These are phyloP conservation scores for Struthidea cinerea DNA, from an alignment of 2,113 vertebrate genomes.

Conservation along the genomic window DNA sequence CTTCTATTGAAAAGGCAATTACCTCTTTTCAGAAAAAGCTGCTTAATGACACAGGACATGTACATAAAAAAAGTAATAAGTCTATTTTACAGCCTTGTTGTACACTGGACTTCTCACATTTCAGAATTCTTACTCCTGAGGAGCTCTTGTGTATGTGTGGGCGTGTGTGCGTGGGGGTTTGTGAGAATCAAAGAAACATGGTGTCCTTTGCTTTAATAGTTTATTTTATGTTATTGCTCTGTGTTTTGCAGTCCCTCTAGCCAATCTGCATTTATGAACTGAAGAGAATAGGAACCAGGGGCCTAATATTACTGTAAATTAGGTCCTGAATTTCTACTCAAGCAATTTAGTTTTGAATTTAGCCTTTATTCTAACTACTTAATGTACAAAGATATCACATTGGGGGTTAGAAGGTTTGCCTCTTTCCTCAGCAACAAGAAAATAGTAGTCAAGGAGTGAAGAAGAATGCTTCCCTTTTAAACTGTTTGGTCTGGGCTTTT, in stretches of 20 bases:
- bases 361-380: slow-evolving; percentile 56
- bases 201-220: slow-evolving; percentile 60
- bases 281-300: slow-evolving; percentile 50
- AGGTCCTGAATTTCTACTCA: slow-evolving; percentile 32
- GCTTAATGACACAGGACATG: slow-evolving; percentile 14
- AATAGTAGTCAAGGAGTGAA: neutral
- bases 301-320: slow-evolving; percentile 54
- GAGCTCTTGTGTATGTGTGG: neutral
- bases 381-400: slow-evolving; percentile 13
- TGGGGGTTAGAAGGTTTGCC: neutral
- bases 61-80: slow-evolving; percentile 35
- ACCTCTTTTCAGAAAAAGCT: slow-evolving; percentile 10
- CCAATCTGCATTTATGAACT: slow-evolving; percentile 62
- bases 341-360: slow-evolving; percentile 31
- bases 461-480: neutral
- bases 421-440: neutral
- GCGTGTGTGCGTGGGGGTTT: neutral
- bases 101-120: neutral
- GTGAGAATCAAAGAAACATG: slow-evolving; percentile 40
- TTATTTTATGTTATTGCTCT: slow-evolving; percentile 48
- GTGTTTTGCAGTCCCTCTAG: slow-evolving; percentile 50
- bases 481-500: neutral
- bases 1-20: slow-evolving; percentile 40
- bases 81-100: slow-evolving; percentile 48
- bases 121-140: slow-evolving; percentile 3